Evolutionary conservation across 2,888 invertebrate genomes (phyloP).

Genomic region (Cantharis rustica): DNA sequence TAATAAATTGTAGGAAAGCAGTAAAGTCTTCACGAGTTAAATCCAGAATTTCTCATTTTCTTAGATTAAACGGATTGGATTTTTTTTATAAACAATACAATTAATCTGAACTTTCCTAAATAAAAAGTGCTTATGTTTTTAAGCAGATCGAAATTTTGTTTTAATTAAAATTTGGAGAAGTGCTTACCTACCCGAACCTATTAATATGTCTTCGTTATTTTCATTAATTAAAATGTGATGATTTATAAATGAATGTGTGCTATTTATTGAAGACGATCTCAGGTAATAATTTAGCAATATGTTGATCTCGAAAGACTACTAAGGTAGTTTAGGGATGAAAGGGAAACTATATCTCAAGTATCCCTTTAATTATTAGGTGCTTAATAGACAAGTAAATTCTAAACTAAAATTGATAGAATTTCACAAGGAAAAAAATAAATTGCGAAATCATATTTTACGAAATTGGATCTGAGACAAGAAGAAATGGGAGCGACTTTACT

Average conservation of each 20-base stretch:
- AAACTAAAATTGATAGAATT: not conserved
- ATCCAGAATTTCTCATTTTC: not conserved
- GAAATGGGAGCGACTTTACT: not conserved
- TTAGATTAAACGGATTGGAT: not conserved
- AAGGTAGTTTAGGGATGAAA: not conserved
- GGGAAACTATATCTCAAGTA: not conserved
- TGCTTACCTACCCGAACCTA: slow-evolving; percentile 34
- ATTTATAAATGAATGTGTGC: slow-evolving; percentile 37
- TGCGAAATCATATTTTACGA: not conserved
- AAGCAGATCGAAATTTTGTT: not conserved
- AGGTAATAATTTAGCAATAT: slow-evolving; percentile 38
- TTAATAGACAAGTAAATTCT: not conserved
- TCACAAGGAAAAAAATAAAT: not conserved
- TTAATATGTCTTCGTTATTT: slow-evolving; percentile 32
- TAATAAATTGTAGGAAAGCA: not conserved
- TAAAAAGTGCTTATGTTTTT: not conserved
- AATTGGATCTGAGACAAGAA: not conserved
- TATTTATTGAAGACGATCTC: slow-evolving; percentile 26
- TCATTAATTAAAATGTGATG: slow-evolving; percentile 35
- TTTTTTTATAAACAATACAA: not conserved
- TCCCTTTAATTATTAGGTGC: not conserved
- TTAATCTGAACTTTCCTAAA: not conserved
- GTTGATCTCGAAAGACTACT: not conserved
- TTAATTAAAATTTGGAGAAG: slow-evolving; percentile 13
- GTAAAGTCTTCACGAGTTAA: not conserved